A percentile compares a stretch with the other conserved stretches of the same genome.
phyloP scores from a whole-genome alignment of 2,797 vertebrate genomes.

The Sitta carolinensis region DNA sequence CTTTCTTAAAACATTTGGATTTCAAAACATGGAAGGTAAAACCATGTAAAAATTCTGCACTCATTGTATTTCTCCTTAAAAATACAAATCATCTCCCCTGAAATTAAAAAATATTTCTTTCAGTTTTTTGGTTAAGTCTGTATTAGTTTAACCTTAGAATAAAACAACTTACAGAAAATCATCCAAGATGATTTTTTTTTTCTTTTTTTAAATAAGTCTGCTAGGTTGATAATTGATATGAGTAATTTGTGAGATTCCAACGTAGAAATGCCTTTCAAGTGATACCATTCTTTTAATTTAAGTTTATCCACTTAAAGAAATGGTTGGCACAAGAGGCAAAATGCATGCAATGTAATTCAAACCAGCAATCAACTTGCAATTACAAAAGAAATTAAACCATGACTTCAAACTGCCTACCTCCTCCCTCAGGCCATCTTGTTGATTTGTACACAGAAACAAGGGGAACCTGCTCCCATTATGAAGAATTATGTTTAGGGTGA shows the following conservation, averaged over 20 bases:
- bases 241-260: slow-evolving; percentile 38
- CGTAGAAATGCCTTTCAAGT: background rate
- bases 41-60: background rate
- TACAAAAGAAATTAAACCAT: slow-evolving; percentile 75
- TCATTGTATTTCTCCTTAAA: background rate
- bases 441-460: slow-evolving; percentile 55
- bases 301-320: slow-evolving; percentile 70
- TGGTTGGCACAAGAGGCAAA: slow-evolving; percentile 39
- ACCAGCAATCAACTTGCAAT: slow-evolving; percentile 72
- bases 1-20: background rate
- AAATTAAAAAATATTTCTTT: background rate
- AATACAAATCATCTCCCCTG: background rate
- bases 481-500: slow-evolving; percentile 51
- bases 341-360: slow-evolving; percentile 62
- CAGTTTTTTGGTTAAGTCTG: background rate
- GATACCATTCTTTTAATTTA: slow-evolving; percentile 70
- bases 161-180: background rate
- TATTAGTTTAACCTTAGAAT: background rate
- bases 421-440: slow-evolving; percentile 62
- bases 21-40: background rate
- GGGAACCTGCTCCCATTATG: slow-evolving; percentile 11
- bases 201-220: background rate
- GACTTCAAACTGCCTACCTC: slow-evolving; percentile 62
- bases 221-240: slow-evolving; percentile 39
- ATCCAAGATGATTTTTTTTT: background rate